These are phyloP conservation scores for Synergus japonicus DNA, from an alignment of 2,888 invertebrate genomes.

Conservation along the genomic window DNA sequence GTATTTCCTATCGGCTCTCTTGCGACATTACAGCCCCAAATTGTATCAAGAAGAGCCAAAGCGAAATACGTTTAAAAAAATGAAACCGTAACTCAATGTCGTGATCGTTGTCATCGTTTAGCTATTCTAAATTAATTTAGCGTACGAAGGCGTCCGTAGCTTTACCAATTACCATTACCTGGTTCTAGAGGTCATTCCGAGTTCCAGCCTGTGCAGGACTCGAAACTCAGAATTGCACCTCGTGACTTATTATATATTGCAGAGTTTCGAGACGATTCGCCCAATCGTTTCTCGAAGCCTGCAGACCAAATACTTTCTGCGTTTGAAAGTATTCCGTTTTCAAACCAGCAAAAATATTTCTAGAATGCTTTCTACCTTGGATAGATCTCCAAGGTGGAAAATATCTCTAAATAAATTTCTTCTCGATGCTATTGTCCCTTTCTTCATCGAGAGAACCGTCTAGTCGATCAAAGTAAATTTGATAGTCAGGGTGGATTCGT, in stretches of 20 bases:
- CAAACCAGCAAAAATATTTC: constrained; percentile 4
- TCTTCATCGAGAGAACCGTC: constrained; percentile 35
- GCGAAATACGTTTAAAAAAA: constrained; percentile 33
- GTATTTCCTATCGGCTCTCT: constrained; percentile 38
- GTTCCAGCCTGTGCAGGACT: constrained; percentile 61
- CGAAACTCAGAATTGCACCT: constrained; percentile 47
- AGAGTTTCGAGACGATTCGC: constrained; percentile 6
- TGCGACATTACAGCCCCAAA: constrained; percentile 48
- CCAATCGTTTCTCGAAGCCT: constrained; percentile 4
- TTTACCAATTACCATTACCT: background rate
- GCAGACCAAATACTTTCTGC: constrained; percentile 14
- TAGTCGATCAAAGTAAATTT: constrained; percentile 27
- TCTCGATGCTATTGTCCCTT: constrained; percentile 24
- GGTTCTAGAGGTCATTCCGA: constrained; percentile 36
- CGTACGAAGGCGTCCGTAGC: constrained; percentile 31
- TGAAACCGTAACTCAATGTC: constrained; percentile 59
- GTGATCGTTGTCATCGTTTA: constrained; percentile 60
- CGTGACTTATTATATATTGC: background rate
- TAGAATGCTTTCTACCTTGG: background rate
- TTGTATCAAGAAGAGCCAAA: constrained; percentile 42
- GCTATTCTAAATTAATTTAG: constrained; percentile 26
- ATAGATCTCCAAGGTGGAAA: background rate
- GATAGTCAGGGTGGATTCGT: constrained; percentile 6
- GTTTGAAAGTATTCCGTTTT: constrained; percentile 24
- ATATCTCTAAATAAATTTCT: background rate